Conservation (phyloP, 53 echinoderm and acorn worm genomes). For the Antedon mediterranea region DNA sequence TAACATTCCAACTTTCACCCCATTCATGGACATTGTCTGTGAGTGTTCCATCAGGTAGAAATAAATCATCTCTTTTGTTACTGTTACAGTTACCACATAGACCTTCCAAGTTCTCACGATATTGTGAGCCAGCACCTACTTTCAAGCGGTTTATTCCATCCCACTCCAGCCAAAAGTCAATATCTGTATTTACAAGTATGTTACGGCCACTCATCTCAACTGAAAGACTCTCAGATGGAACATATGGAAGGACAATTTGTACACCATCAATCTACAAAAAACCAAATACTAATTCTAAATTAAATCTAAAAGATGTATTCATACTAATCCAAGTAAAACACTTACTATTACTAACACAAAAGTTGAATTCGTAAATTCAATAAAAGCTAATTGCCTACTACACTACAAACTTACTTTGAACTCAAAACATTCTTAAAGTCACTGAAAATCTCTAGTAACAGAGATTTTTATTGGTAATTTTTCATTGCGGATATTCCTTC, state of each 20-base stretch:
- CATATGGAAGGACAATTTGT: neutral
- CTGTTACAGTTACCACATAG: neutral
- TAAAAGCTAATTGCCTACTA: too few species aligned
- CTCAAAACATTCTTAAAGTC: too few species aligned
- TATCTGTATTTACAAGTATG: neutral
- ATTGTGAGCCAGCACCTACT: neutral
- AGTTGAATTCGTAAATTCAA: too few species aligned
- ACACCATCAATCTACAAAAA: neutral
- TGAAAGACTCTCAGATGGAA: neutral
- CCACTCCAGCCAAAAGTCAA: neutral
- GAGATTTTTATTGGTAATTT: too few species aligned
- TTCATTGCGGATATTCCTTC: too few species aligned
- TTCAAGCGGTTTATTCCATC: neutral
- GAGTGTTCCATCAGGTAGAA: constrained; percentile 5
- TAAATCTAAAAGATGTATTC: too few species aligned
- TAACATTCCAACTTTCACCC: constrained; percentile 10
- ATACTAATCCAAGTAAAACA: too few species aligned
- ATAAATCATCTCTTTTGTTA: neutral
- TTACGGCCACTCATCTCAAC: neutral
- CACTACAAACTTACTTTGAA: too few species aligned
- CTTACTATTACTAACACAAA: too few species aligned
- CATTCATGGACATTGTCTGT: neutral
- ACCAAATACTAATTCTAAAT: too few species aligned
- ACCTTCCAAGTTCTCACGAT: neutral
- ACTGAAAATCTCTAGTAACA: too few species aligned